Conservation (phyloP, 2,113 vertebrate genomes). For the Galbula dea region DNA sequence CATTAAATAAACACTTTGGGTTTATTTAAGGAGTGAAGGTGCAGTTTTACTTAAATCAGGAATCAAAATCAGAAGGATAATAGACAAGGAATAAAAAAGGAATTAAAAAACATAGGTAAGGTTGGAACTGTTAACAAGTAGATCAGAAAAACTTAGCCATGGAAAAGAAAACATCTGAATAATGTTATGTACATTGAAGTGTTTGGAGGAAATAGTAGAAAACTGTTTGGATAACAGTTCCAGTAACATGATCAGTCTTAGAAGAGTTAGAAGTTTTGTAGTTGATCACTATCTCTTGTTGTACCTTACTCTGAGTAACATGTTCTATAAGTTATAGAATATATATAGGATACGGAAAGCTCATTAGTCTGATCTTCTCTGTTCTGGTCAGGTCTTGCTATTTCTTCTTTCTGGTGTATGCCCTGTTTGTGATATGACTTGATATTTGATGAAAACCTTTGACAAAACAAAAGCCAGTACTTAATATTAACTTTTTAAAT, state of each 20-base stretch:
- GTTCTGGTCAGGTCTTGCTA: neutral
- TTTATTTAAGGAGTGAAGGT: neutral
- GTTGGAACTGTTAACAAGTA: neutral
- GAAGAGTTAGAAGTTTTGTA: neutral
- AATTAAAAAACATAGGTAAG: neutral
- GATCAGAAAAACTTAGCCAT: neutral
- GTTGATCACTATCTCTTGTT: neutral
- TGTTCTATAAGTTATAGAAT: neutral
- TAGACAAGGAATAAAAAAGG: neutral
- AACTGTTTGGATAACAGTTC: neutral
- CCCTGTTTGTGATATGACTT: neutral
- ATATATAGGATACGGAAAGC: neutral
- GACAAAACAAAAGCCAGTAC: neutral
- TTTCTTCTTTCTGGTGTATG: neutral
- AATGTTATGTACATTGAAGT: neutral
- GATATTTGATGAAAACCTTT: neutral
- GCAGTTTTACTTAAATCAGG: slow-evolving; percentile 14
- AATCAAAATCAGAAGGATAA: neutral
- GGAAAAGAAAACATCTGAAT: neutral
- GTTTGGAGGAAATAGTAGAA: neutral
- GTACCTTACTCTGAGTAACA: neutral
- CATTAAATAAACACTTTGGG: neutral
- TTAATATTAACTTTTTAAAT: neutral
- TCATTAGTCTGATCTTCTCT: neutral
- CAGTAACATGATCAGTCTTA: neutral